Percentiles rank a stretch among this genome's conserved stretches.
phyloP scores from a whole-genome alignment of 2,888 invertebrate species.

The Andrena camellia region DNA sequence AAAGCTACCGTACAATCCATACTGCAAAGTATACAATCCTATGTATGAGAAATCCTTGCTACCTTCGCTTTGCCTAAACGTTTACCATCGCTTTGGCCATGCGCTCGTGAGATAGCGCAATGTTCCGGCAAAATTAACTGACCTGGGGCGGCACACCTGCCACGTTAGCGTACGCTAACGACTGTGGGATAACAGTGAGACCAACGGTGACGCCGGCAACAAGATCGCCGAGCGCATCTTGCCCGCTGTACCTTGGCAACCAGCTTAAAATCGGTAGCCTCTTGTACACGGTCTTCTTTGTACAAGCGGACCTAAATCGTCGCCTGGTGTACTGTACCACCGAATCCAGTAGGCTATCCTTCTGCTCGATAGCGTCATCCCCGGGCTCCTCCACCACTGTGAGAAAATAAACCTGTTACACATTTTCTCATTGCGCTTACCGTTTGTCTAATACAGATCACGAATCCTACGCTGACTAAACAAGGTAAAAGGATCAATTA shows the following conservation, averaged over 20 bases:
- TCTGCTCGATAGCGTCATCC: slow-evolving; percentile 77
- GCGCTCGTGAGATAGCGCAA: not conserved
- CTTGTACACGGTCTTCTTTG: slow-evolving; percentile 90
- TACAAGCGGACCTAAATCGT: slow-evolving; percentile 86
- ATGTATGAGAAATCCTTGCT: not conserved
- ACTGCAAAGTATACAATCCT: slow-evolving; percentile 86
- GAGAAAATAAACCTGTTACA: not conserved
- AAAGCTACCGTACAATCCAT: slow-evolving; percentile 97
- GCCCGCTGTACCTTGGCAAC: slow-evolving; percentile 91
- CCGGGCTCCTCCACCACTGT: slow-evolving; percentile 82
- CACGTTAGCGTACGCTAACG: slow-evolving; percentile 92
- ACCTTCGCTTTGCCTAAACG: not conserved
- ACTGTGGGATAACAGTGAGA: slow-evolving; percentile 96
- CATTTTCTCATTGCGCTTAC: not conserved
- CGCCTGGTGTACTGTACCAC: slow-evolving; percentile 84
- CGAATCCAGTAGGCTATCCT: slow-evolving; percentile 79
- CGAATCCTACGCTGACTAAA: not conserved
- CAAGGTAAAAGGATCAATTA: slow-evolving; percentile 22
- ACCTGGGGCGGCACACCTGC: slow-evolving; percentile 91
- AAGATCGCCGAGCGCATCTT: slow-evolving; percentile 93
- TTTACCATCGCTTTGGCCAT: no score
- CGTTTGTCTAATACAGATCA: not conserved
- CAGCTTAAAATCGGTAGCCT: slow-evolving; percentile 91
- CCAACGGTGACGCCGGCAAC: slow-evolving; percentile 97
- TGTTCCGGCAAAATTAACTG: not conserved